phyloP scores from a whole-genome alignment of 2,113 vertebrate genomes.

The Desmodus rotundus region DNA sequence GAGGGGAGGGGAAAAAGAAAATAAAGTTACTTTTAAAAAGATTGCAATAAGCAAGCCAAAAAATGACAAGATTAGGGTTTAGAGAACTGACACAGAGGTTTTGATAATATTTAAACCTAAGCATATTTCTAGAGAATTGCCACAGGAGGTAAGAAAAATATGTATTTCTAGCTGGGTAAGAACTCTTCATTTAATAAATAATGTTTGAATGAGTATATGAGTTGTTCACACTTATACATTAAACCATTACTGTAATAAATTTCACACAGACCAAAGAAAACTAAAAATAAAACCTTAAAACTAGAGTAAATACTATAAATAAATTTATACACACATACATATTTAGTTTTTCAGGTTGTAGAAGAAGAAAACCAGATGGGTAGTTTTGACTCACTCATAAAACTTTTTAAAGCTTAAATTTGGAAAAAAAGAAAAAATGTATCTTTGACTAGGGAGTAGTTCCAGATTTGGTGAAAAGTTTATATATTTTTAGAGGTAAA shows the following conservation, averaged over 20 bases:
- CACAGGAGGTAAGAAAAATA: neutral
- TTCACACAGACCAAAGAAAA: neutral
- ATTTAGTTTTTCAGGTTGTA: neutral
- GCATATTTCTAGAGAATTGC: neutral
- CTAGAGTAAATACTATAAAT: neutral
- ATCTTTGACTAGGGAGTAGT: neutral
- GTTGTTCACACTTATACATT: neutral
- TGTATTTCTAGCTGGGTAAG: neutral
- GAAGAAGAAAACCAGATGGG: neutral
- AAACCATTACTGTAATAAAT: neutral
- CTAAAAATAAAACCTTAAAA: neutral
- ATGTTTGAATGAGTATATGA: neutral
- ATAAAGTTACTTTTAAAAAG: neutral
- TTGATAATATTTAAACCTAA: neutral
- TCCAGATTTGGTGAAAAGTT: neutral
- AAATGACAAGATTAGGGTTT: neutral
- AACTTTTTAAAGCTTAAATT: slow-evolving; percentile 29
- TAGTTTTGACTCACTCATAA: neutral
- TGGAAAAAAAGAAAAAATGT: neutral
- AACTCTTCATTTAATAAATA: neutral
- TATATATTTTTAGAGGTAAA: neutral
- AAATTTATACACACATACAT: neutral
- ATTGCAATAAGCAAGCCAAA: neutral
- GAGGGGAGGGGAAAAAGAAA: neutral
- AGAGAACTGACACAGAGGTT: neutral